These are phyloP conservation scores for Patiria pectinifera DNA, from an alignment of 53 echinoderm and acorn worm genomes.

Conservation along the genomic window DNA sequence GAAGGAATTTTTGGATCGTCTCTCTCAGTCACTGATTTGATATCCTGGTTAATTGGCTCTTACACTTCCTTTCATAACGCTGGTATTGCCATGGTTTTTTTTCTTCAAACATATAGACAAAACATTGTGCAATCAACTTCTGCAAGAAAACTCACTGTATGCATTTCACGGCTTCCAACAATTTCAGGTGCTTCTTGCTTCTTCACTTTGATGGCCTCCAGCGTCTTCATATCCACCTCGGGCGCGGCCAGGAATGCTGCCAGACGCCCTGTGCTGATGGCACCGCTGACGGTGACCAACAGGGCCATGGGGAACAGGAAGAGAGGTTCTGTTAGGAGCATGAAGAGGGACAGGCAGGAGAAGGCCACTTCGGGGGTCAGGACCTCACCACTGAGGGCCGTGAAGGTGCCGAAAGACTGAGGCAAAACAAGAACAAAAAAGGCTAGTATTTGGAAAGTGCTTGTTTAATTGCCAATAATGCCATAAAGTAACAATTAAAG, in stretches of 20 bases:
- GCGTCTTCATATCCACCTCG: constrained; percentile 60
- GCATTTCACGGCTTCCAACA: background rate
- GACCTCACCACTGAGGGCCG: constrained; percentile 47
- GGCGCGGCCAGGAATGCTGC: constrained; percentile 66
- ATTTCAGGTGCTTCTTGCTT: background rate
- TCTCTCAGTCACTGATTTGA: too few relatives aligned
- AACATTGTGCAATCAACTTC: background rate
- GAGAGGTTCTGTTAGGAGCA: constrained; percentile 65
- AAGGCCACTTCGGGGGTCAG: constrained; percentile 90
- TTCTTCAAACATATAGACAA: too few relatives aligned
- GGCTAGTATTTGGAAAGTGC: too few relatives aligned
- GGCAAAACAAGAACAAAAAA: background rate
- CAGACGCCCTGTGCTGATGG: constrained; percentile 68
- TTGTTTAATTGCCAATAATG: too few relatives aligned
- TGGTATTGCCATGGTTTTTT: too few relatives aligned
- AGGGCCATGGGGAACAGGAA: constrained; percentile 69
- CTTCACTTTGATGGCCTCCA: background rate
- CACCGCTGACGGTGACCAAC: constrained; percentile 63
- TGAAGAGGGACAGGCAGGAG: constrained; percentile 72
- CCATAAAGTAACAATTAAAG: too few relatives aligned
- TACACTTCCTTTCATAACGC: too few relatives aligned
- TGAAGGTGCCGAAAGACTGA: constrained; percentile 72
- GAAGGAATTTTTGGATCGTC: too few relatives aligned
- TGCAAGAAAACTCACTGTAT: background rate
- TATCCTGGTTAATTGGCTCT: too few relatives aligned